phyloP scores from a whole-genome alignment of 2,888 invertebrate genomes.

The Camptogramma bilineatum region DNA sequence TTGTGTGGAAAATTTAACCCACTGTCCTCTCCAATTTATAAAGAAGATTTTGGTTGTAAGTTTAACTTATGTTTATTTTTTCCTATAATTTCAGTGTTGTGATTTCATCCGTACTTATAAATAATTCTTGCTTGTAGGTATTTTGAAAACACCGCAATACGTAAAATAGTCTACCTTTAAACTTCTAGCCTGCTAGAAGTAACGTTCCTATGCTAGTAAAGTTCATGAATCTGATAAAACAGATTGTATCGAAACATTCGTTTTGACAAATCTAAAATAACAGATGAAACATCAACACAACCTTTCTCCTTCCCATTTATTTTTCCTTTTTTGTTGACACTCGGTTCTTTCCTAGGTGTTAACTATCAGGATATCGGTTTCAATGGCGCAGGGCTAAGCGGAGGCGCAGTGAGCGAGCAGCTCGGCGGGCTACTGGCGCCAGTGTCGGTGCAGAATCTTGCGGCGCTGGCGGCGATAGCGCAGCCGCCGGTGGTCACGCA shows the following conservation, averaged over 20 bases:
- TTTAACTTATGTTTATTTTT: slow-evolving; percentile 7
- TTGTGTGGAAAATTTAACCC: background rate
- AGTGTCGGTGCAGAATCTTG: slow-evolving; percentile 96
- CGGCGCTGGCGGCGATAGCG: slow-evolving; percentile 94
- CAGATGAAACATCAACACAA: slow-evolving; percentile 16
- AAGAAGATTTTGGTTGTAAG: background rate
- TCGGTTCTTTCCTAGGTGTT: slow-evolving; percentile 63
- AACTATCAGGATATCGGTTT: slow-evolving; percentile 84
- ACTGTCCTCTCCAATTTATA: background rate
- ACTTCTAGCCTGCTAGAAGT: too few relatives aligned
- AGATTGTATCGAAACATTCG: too few relatives aligned
- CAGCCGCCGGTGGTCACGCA: slow-evolving; percentile 85
- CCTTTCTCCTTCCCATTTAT: slow-evolving; percentile 28
- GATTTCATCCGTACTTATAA: slow-evolving; percentile 15
- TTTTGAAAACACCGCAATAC: background rate
- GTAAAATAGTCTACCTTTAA: too few relatives aligned
- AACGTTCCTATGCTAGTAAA: too few relatives aligned
- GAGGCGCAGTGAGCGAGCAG: slow-evolving; percentile 87
- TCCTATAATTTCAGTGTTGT: slow-evolving; percentile 9
- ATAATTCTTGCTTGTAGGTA: background rate
- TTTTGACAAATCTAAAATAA: background rate
- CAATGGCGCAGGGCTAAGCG: slow-evolving; percentile 82
- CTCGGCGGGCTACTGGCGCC: slow-evolving; percentile 93
- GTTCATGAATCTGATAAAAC: too few relatives aligned
- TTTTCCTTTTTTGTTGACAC: slow-evolving; percentile 24